Evolutionary conservation across 2,113 vertebrate species (phyloP).

Genomic region (Anser cygnoides): DNA sequence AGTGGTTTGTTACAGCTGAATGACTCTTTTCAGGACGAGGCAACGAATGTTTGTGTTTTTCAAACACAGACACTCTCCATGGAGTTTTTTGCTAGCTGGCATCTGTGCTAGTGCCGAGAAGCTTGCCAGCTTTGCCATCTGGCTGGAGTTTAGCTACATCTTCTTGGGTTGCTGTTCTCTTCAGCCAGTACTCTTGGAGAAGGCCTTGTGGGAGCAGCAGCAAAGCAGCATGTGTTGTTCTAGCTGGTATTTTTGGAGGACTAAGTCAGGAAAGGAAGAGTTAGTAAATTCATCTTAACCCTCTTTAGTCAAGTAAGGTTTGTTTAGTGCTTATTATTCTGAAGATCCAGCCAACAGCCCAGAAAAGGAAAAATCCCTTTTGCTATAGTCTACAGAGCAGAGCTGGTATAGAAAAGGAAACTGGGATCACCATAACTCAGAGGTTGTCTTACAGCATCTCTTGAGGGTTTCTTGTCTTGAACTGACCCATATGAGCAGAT

Average conservation of each 20-base stretch:
- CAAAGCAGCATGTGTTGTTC: neutral
- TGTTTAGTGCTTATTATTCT: neutral
- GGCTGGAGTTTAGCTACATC: neutral
- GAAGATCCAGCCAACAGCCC: neutral
- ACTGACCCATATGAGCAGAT: neutral
- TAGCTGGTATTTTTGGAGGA: neutral
- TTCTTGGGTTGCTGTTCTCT: neutral
- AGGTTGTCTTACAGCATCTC: neutral
- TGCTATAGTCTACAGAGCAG: neutral
- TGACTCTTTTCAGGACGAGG: constrained; percentile 2
- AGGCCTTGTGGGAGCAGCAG: neutral
- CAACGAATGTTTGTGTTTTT: neutral
- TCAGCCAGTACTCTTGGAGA: neutral
- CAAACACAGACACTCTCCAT: neutral
- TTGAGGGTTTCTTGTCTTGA: neutral
- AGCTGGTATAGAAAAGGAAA: neutral
- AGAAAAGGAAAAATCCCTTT: neutral
- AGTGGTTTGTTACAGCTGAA: constrained; percentile 14
- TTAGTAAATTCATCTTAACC: neutral
- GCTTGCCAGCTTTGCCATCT: neutral
- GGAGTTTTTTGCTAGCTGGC: neutral
- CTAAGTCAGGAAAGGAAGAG: neutral
- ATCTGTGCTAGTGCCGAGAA: neutral
- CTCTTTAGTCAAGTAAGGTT: neutral
- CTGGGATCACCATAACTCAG: neutral